A percentile compares a stretch with the other conserved stretches of the same genome.
Conservation (phyloP, 2,113 vertebrate species). For the Rhadina sibilatrix region DNA sequence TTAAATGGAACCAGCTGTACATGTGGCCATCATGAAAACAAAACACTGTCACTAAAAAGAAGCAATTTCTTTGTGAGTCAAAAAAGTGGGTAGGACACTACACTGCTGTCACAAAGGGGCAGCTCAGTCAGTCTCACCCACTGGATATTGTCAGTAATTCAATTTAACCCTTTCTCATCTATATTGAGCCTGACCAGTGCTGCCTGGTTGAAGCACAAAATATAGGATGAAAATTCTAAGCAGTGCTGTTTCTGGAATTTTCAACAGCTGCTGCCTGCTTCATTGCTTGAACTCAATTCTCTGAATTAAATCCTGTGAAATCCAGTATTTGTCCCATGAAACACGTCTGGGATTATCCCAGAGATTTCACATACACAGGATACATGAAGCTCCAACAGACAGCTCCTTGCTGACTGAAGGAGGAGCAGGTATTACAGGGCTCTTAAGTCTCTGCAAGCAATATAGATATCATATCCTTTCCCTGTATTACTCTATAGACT, state of each 20-base stretch:
- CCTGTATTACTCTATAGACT: neutral
- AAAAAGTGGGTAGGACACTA: neutral
- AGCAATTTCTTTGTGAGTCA: neutral
- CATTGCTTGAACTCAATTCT: neutral
- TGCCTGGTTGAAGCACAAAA: neutral
- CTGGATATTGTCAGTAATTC: neutral
- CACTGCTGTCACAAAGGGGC: neutral
- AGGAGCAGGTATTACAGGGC: neutral
- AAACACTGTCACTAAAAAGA: neutral
- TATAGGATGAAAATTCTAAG: neutral
- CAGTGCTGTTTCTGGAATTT: neutral
- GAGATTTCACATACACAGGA: neutral
- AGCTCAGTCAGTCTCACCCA: neutral
- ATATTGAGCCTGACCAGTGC: neutral
- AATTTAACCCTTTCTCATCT: neutral
- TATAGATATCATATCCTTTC: conserved; percentile 17
- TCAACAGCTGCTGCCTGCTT: neutral
- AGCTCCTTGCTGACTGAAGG: conserved; percentile 1
- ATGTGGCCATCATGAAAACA: neutral
- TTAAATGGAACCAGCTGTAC: conserved; percentile 7
- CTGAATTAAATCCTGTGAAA: neutral
- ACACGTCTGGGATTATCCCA: neutral
- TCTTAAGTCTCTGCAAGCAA: conserved; percentile 26
- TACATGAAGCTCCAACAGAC: neutral
- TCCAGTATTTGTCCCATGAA: conserved; percentile 1